Percentiles rank a stretch among this genome's conserved stretches.
phyloP scores from a whole-genome alignment of 2,113 vertebrate species.

The Phylloscopus trochiloides region DNA sequence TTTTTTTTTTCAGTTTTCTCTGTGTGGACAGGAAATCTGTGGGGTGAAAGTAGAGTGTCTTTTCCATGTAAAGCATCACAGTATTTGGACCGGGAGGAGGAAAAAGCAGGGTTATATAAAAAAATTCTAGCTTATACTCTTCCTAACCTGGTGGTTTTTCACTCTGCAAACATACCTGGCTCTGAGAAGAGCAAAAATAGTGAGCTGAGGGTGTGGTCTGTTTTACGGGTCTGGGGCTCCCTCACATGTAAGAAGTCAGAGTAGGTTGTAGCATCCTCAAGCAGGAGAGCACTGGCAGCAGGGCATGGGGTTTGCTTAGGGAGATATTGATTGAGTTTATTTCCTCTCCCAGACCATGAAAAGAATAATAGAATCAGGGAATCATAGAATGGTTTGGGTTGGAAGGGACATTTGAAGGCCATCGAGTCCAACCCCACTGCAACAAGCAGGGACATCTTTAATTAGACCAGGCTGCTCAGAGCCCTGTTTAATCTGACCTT shows the following conservation, averaged over 20 bases:
- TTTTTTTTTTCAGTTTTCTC: background rate
- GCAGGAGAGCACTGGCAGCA: background rate
- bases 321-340: background rate
- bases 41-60: background rate
- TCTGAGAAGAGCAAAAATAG: background rate
- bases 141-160: background rate
- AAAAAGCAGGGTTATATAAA: background rate
- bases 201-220: background rate
- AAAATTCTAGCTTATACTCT: background rate
- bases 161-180: background rate
- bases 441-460: background rate
- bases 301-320: background rate
- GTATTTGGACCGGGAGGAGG: background rate
- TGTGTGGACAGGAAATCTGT: background rate
- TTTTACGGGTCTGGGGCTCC: background rate
- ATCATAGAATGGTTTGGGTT: background rate
- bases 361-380: background rate
- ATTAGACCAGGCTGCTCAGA: background rate
- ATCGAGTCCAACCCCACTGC: fast-evolving
- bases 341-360: background rate
- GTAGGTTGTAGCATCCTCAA: background rate
- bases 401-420: background rate
- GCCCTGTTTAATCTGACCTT: background rate
- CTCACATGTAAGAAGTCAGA: background rate
- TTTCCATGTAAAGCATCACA: background rate